Conservation (phyloP, 92 coral and sea anemone genomes). For the Phenganax subtilis region DNA sequence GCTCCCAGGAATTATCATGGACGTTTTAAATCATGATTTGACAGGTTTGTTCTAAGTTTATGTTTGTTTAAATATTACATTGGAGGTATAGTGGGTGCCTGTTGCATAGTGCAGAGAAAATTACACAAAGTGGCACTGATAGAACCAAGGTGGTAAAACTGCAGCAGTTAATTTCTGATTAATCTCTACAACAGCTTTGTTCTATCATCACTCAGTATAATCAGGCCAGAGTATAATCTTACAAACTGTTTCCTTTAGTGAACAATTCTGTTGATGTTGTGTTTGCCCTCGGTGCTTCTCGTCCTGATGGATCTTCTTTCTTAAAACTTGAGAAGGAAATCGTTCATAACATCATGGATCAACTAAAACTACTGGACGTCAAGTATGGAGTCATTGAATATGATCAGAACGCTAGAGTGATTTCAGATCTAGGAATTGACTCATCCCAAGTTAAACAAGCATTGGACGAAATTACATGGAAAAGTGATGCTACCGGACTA, state of each 20-base stretch:
- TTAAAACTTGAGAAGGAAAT: slow-evolving; percentile 17
- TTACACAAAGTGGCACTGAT: too few relatives aligned
- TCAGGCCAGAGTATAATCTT: neutral
- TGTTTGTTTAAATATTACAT: neutral
- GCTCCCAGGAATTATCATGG: neutral
- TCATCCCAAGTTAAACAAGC: slow-evolving; percentile 14
- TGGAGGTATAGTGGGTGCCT: neutral
- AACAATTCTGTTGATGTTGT: slow-evolving; percentile 30
- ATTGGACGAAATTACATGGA: slow-evolving; percentile 13
- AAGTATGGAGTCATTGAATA: slow-evolving; percentile 34
- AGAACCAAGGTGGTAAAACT: too few relatives aligned
- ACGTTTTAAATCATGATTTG: slow-evolving; percentile 14
- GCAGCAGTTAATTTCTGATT: too few relatives aligned
- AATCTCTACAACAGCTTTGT: neutral
- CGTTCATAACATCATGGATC: slow-evolving; percentile 22
- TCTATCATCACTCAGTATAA: too few relatives aligned
- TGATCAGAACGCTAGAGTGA: slow-evolving; percentile 9
- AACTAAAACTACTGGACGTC: slow-evolving; percentile 14
- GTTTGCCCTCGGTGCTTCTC: slow-evolving; percentile 22
- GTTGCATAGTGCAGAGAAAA: neutral
- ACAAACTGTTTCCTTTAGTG: neutral
- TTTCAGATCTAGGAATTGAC: slow-evolving; percentile 27
- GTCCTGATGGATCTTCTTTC: slow-evolving; percentile 8
- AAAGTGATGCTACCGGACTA: slow-evolving; percentile 27
- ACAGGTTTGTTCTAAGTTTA: neutral